Evolutionary conservation across 2,888 invertebrate species (phyloP).

Genomic region (Cecidostiba fungosa): DNA sequence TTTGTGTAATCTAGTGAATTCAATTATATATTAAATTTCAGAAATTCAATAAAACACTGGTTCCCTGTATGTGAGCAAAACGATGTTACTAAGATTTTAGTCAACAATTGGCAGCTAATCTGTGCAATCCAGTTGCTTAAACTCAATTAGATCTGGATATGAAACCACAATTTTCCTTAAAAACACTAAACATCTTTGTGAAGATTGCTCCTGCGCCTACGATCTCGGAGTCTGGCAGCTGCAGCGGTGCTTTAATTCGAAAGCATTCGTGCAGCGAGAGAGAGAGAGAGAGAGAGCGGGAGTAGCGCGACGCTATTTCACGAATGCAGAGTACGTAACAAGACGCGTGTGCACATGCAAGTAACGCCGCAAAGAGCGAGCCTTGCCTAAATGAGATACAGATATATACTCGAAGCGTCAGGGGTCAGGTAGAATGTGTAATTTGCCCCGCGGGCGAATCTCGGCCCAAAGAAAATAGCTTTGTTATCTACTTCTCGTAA

Average conservation of each 20-base stretch:
- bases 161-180: neutral
- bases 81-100: too few relatives aligned
- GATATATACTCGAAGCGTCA: constrained; percentile 49
- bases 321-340: constrained; percentile 59
- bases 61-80: too few relatives aligned
- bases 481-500: constrained; percentile 63
- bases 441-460: constrained; percentile 60
- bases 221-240: constrained; percentile 15
- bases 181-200: neutral
- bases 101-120: too few relatives aligned
- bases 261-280: constrained; percentile 45
- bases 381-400: constrained; percentile 53
- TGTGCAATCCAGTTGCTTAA: too few relatives aligned
- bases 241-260: constrained; percentile 48
- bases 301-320: neutral
- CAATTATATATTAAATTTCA: too few relatives aligned
- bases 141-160: too few relatives aligned
- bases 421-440: constrained; percentile 64
- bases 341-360: constrained; percentile 40
- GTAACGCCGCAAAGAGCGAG: neutral
- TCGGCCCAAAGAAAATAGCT: constrained; percentile 63
- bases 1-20: neutral
- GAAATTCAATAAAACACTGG: too few relatives aligned
- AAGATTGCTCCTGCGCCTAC: neutral
- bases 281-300: neutral